Evolutionary conservation across 2,113 vertebrate genomes (phyloP).

Genomic region (Cisticola juncidis): DNA sequence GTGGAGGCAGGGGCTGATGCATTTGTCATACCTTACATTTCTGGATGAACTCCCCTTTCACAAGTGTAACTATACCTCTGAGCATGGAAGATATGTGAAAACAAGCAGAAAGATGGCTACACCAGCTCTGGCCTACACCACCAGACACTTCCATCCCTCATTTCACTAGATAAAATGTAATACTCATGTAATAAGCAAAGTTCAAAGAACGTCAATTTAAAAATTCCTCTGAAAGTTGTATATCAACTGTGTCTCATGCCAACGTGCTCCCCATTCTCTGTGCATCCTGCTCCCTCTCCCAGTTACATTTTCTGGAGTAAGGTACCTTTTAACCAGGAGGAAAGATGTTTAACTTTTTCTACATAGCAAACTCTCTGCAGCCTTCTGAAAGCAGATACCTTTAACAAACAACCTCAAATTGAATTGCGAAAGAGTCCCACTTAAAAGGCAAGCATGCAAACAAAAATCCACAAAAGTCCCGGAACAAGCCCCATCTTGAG

Average conservation of each 20-base stretch:
- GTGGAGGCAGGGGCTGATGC: background rate
- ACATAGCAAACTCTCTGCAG: background rate
- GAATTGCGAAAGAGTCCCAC: background rate
- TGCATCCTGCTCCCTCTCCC: background rate
- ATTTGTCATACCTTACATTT: background rate
- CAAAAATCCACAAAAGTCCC: background rate
- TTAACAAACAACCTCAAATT: background rate
- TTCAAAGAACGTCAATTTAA: background rate
- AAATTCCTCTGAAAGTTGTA: background rate
- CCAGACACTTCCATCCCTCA: background rate
- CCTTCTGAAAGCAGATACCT: background rate
- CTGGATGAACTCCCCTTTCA: background rate
- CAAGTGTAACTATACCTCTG: background rate
- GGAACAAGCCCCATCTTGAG: conserved; percentile 1
- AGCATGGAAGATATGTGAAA: background rate
- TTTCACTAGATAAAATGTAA: background rate
- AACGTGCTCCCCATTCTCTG: background rate
- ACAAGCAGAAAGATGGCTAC: background rate
- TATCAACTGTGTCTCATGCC: background rate
- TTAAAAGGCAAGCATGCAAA: background rate
- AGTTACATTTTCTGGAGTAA: background rate
- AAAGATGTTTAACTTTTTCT: background rate
- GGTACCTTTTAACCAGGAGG: background rate
- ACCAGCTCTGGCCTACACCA: background rate
- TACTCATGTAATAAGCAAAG: background rate